phyloP scores from a whole-genome alignment of 2,797 vertebrate species.

The Chaunax sp. region DNA sequence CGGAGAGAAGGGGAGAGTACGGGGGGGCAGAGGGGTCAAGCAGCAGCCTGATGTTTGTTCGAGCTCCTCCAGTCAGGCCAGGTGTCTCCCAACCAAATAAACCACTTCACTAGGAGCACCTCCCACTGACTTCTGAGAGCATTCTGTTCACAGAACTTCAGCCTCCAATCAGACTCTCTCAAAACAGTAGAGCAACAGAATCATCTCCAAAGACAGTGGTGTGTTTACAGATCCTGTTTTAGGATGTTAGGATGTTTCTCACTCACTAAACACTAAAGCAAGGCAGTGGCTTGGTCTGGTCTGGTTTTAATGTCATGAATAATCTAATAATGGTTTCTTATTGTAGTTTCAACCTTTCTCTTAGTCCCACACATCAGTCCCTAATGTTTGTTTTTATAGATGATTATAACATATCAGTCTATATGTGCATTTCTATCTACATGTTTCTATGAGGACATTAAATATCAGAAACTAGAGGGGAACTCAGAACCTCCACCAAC shows the following conservation, averaged over 20 bases:
- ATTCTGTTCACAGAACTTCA: constrained; percentile 16
- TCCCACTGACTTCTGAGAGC: constrained; percentile 55
- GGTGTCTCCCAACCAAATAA: constrained; percentile 76
- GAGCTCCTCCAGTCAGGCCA: constrained; percentile 62
- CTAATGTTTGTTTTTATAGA: not conserved
- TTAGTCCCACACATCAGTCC: not conserved
- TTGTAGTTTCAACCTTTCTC: not conserved
- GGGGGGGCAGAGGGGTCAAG: constrained; percentile 35
- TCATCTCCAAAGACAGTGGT: constrained; percentile 5
- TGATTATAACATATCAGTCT: not conserved
- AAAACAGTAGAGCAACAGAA: not conserved
- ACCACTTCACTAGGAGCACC: constrained; percentile 51
- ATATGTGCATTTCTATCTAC: no score
- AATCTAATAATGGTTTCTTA: not conserved
- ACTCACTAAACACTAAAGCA: not conserved
- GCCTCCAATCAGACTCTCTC: constrained; percentile 8
- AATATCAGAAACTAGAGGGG: no score
- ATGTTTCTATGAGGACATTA: no score
- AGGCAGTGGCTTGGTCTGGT: not conserved
- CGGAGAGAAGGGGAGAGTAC: constrained; percentile 43
- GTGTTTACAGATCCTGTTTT: constrained; percentile 1
- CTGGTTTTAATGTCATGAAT: not conserved
- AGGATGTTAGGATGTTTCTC: not conserved
- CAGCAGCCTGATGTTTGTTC: constrained; percentile 60
- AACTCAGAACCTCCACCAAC: no score